These are phyloP conservation scores for Pseudococcus longispinus DNA, from an alignment of 2,888 invertebrate species.

Conservation along the genomic window DNA sequence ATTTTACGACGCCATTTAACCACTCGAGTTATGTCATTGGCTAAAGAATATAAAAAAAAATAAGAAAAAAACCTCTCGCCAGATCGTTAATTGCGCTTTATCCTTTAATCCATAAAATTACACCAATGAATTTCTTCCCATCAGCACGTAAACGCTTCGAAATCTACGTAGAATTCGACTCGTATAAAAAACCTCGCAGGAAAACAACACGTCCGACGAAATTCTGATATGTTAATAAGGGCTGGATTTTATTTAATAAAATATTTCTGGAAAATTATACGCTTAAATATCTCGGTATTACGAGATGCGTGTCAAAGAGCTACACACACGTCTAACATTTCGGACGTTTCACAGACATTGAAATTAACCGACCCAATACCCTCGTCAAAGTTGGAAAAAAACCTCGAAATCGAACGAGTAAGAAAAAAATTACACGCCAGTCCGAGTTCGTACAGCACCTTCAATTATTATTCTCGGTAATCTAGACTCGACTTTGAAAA, in stretches of 20 bases:
- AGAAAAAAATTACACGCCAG: conserved; percentile 50
- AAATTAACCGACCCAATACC: conserved; percentile 33
- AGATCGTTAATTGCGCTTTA: background rate
- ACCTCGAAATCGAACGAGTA: conserved; percentile 41
- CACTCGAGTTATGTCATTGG: conserved; percentile 20
- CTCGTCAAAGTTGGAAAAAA: conserved; percentile 49
- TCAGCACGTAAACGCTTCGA: background rate
- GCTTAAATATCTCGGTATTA: conserved; percentile 36
- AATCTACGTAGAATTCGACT: conserved; percentile 14
- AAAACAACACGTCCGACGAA: background rate
- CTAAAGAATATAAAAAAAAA: background rate
- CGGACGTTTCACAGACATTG: conserved; percentile 34
- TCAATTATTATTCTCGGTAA: conserved; percentile 50
- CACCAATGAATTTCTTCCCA: background rate
- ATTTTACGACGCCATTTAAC: conserved; percentile 18
- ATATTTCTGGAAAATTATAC: conserved; percentile 46
- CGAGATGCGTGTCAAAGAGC: conserved; percentile 35
- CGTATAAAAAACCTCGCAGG: background rate
- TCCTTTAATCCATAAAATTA: conserved; percentile 24
- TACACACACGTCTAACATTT: background rate
- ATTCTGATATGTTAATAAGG: conserved; percentile 53
- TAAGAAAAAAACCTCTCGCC: background rate
- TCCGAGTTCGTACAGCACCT: conserved; percentile 28
- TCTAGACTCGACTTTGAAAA: background rate
- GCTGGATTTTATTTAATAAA: conserved; percentile 54